Evolutionary conservation across 23 tunicate genomes (phyloP), one percentile per base, ranked within the genome.

Genomic region (Halocynthia aurantium): DNA sequence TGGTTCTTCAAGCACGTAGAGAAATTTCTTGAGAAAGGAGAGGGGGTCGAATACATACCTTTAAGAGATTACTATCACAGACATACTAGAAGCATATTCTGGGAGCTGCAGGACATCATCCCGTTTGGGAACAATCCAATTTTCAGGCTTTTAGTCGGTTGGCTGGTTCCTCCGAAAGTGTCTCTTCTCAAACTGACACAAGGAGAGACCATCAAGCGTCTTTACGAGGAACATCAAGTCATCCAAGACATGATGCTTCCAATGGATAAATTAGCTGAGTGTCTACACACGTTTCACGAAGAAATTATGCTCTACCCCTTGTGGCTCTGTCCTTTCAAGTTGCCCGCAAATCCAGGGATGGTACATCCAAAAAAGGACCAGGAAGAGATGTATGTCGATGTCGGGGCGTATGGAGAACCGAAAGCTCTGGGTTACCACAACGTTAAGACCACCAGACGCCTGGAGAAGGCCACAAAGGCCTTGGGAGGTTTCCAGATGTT

Each of bases 391-490:
- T 89, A 89, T 80, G 85, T 89, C 8, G 96, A 89, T 70, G 85
- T 89, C 12, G 96, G 96, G 6, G 87, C 96, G 10, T 89, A 89
- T 62, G 96, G 96, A 13, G 96, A 89, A 70, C 96, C 96, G 7
- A 87, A 75, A 13, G 77, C 85, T 6, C 49, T 50, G 52, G 65
- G 86, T 31, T 89, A 84, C 76, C 80, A 84, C 72, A 83, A 80
- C 62, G 85, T 75, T 8, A 84, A 74, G 61, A 89, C 88, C 10
- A 89, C 87, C 63, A 82, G 96, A 49, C 61, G 85, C 15, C 65
- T 89, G 63, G 96, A 89, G 62, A 71, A 84, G 51, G 96, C 96
- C n/a, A 89, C 96, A 0, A 89, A 83, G 78, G 77, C 81, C n/a
- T 62, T 89, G 44, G 70, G 76, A 6, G 96, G 96, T 7, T 89